Conservation (phyloP, 2,113 vertebrate species). For the Triplophysa dalaica region DNA sequence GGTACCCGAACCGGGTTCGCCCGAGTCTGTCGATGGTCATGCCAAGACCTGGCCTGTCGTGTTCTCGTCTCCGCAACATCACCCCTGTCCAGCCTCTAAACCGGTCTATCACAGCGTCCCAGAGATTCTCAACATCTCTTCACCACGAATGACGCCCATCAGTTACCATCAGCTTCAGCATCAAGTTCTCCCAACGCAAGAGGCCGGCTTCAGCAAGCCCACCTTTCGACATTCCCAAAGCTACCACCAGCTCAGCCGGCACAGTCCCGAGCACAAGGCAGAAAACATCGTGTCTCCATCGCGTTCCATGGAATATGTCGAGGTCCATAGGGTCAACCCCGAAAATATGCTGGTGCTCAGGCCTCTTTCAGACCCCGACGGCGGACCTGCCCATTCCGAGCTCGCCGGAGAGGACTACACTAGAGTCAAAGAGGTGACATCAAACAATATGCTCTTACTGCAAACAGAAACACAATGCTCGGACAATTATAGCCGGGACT, state of each 20-base stretch:
- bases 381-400: constrained; percentile 50
- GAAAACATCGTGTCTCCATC: constrained; percentile 49
- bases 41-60: constrained; percentile 77
- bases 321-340: constrained; percentile 81
- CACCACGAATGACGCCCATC: background rate
- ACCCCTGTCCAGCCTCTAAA: constrained; percentile 37
- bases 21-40: constrained; percentile 58
- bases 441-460: constrained; percentile 78
- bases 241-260: constrained; percentile 55
- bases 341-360: constrained; percentile 76
- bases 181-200: background rate
- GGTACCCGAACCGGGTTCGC: constrained; percentile 51
- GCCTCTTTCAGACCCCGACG: constrained; percentile 62
- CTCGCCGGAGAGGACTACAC: constrained; percentile 77
- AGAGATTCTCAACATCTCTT: constrained; percentile 35
- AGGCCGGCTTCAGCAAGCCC: background rate
- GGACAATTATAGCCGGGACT: constrained; percentile 57
- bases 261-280: background rate
- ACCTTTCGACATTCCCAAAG: constrained; percentile 50
- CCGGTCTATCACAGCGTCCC: constrained; percentile 69
- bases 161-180: background rate
- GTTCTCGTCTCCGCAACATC: constrained; percentile 59
- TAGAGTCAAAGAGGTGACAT: constrained; percentile 78
- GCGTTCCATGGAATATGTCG: constrained; percentile 81
- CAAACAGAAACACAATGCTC: constrained; percentile 66